Base-by-base conservation (phyloP, 2,888 invertebrate genomes). In the Leptopilina syphax region DNA sequence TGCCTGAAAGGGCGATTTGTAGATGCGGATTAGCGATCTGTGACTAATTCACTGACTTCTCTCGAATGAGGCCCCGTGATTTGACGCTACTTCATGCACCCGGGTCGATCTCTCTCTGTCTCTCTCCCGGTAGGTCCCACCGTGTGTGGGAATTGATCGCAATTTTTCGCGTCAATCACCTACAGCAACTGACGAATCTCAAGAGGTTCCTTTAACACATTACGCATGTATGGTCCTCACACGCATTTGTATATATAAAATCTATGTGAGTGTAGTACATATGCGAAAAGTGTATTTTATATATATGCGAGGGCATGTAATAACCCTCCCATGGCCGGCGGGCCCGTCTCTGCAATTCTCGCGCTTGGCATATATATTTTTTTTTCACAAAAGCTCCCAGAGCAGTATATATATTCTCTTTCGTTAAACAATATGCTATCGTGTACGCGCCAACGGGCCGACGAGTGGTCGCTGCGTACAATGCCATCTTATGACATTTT, bases 401-500 rank as follows among this genome's bases (percentile, higher is more conserved):
- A 73, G 70, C 70, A 57, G 13, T 5, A 27, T 65, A 65, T 65
- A 73, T 73, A 70, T 47, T 73, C 73, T 80, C 83, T 81, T 85
- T 86, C 87, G 85, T 88, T 90, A 89, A 90, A 90, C 90, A 90
- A 90, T 90, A 86, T 88, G 81, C 89, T 88, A 90, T 90, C 89
- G 88, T 88, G 88, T 89, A 87, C 91, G 88, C 90, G 90, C 88
- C 89, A 91, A 89, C 86, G 88, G 86, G 83, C 85, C 86, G 85
- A 88, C 87, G 88, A 91, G 90, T 90, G 84, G 84, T 83, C 80
- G 82, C 78, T 79, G 79, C 80, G 80, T 77, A 89, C 90, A 89
- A 89, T 89, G 79, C 86, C 89, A 87, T 89, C 88, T 89, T 89
- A 89, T 88, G 89, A 90, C 88, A 88, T 89, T 90, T 90, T 88